Evolutionary conservation across 2,113 vertebrate genomes (phyloP).

Genomic region (Entelurus aequoreus): DNA sequence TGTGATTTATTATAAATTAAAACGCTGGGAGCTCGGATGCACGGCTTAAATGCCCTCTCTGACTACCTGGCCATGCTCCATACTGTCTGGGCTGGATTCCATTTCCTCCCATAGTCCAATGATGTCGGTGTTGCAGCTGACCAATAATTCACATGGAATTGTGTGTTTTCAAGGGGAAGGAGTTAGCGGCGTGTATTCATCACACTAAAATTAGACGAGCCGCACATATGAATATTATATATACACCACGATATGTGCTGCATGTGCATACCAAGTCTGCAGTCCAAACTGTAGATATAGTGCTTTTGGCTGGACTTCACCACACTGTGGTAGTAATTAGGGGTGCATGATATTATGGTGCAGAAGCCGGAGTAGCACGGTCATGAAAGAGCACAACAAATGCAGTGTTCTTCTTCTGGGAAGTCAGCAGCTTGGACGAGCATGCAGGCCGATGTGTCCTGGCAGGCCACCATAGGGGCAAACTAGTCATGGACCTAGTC

Average conservation of each 20-base stretch:
- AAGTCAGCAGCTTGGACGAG: conserved; percentile 32
- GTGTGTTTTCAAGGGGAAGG: conserved; percentile 42
- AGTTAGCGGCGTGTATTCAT: conserved; percentile 32
- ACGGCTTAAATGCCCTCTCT: conserved; percentile 58
- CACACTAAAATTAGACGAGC: conserved; percentile 36
- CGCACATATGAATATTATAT: conserved; percentile 43
- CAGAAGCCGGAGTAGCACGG: conserved; percentile 25
- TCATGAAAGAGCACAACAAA: conserved; percentile 22
- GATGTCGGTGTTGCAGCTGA: conserved; percentile 42
- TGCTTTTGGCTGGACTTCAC: conserved; percentile 24
- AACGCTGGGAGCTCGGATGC: conserved; percentile 59
- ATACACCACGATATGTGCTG: conserved; percentile 23
- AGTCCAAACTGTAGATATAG: conserved; percentile 27
- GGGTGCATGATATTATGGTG: conserved; percentile 31
- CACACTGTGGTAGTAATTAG: conserved; percentile 36
- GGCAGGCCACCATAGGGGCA: conserved; percentile 70
- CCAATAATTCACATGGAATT: conserved; percentile 56
- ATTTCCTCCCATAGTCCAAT: conserved; percentile 57
- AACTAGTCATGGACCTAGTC: conserved; percentile 64
- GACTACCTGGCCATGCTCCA: conserved; percentile 49
- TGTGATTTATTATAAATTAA: conserved; percentile 70
- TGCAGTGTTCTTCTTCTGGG: conserved; percentile 36
- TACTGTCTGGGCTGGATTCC: conserved; percentile 55
- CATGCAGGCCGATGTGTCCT: conserved; percentile 65
- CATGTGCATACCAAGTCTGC: conserved; percentile 14